Base-by-base conservation (phyloP, 2,113 vertebrate genomes). In the Stictonetta naevosa region DNA sequence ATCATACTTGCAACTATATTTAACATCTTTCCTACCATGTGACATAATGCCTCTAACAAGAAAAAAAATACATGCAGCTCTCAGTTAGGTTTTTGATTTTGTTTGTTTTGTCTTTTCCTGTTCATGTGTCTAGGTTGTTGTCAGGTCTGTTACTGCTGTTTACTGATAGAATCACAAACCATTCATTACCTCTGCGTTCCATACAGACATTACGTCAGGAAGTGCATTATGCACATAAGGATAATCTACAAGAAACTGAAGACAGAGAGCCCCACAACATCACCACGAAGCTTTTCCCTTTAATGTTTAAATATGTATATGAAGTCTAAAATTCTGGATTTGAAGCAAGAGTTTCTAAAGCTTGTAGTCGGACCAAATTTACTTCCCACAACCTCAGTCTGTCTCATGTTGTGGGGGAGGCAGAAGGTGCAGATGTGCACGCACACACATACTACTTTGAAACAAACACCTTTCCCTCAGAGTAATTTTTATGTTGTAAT, bases 1-100 rank as follows among this genome's bases (percentile, higher is more conserved):
- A 88, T 83, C 88, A 88, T 38, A 59, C 56, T 86, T 89, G 52
- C 53, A 81, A 60, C 88, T 91, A 91, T 75, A 94, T 93, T 97
- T 94, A 96, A 81, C 91, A 88, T 84, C 85, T 82, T 93, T 86
- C 83, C 92, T 64, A 72, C 48, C 64, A 67, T 29, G 80, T 84
- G 91, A 95, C 74, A 42, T 2, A 87, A 68, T 28, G 58, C 92
- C 62, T 94, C 84, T 87, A 23, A 78, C 23, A 87, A 90, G 89
- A 91, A 87, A 50, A 50, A 50, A 50, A 40, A 64, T 19, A 92
- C 46, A 67, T 50, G 73, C 67, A 83, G 59, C 86, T 86, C 76
- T 77, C 86, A 78, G 66, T 81, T 50, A 63, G 16, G 25, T 58
- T 67, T 92, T 76, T 63, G 26, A 46, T 71, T 8, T 78, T 74